phyloP scores from a whole-genome alignment of 2,797 vertebrate species.

The Mareca strepera region DNA sequence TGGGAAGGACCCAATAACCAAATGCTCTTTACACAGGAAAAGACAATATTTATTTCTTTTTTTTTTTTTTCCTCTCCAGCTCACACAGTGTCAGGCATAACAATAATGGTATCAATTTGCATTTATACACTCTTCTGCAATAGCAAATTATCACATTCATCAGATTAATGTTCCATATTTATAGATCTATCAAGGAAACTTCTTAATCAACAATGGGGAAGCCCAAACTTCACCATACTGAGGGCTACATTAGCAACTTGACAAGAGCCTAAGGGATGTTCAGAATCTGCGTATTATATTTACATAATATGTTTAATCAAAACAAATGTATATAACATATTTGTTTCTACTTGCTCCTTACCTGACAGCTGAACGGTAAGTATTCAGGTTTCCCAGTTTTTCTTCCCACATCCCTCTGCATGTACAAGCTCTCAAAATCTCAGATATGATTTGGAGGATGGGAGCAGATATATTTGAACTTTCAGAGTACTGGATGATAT shows the following conservation, averaged over 20 bases:
- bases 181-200: not conserved
- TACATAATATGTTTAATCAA: not conserved
- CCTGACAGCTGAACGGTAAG: not conserved
- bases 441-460: not conserved
- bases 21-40: not conserved
- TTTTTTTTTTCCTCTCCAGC: not conserved
- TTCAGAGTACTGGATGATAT: not conserved
- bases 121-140: not conserved
- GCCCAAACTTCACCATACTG: not conserved
- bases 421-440: not conserved
- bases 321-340: not conserved
- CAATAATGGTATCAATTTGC: not conserved
- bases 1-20: not conserved
- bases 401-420: fast-evolving
- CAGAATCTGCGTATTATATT: not conserved
- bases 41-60: not conserved
- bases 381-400: not conserved
- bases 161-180: conserved; percentile 24
- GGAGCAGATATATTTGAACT: not conserved
- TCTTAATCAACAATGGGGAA: conserved; percentile 8
- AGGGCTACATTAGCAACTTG: not conserved
- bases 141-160: not conserved
- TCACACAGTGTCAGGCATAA: not conserved
- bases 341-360: not conserved
- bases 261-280: not conserved